A percentile compares a stretch with the other conserved stretches of the same genome.
These are phyloP conservation scores for Euplagia quadripunctaria DNA, from an alignment of 2,888 invertebrate genomes.

Conservation along the genomic window DNA sequence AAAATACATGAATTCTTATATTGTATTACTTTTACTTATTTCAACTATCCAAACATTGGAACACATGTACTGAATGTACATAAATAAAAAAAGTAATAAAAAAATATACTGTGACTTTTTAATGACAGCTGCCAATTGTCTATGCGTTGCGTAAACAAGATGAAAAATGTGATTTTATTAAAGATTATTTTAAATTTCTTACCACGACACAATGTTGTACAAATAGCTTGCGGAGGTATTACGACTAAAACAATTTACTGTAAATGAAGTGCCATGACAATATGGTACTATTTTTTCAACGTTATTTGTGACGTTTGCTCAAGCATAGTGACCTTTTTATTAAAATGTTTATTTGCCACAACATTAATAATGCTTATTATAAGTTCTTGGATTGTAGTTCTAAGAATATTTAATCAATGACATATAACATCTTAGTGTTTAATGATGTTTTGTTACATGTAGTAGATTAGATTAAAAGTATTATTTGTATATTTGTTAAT, in stretches of 20 bases:
- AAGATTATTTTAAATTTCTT: not conserved
- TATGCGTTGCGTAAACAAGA: not conserved
- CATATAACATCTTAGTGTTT: too few relatives aligned
- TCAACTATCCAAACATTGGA: not conserved
- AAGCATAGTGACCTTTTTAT: not conserved
- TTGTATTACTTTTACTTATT: not conserved
- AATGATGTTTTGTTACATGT: not conserved
- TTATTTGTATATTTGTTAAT: not conserved
- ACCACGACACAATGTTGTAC: not conserved
- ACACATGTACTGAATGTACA: not conserved
- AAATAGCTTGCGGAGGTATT: not conserved
- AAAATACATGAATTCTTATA: not conserved
- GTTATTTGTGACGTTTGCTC: not conserved
- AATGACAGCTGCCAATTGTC: not conserved
- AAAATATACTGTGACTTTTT: not conserved
- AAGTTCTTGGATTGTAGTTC: conserved; percentile 21
- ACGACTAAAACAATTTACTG: not conserved
- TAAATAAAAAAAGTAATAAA: not conserved
- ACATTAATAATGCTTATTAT: conserved; percentile 4
- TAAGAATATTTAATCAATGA: conserved; percentile 9
- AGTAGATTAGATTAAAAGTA: not conserved
- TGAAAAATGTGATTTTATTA: not conserved
- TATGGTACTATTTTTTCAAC: not conserved
- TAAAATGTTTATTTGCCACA: conserved; percentile 12
- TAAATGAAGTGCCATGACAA: conserved; percentile 1